phyloP scores from a whole-genome alignment of 2,888 invertebrate genomes.

The Artemia sp. region DNA sequence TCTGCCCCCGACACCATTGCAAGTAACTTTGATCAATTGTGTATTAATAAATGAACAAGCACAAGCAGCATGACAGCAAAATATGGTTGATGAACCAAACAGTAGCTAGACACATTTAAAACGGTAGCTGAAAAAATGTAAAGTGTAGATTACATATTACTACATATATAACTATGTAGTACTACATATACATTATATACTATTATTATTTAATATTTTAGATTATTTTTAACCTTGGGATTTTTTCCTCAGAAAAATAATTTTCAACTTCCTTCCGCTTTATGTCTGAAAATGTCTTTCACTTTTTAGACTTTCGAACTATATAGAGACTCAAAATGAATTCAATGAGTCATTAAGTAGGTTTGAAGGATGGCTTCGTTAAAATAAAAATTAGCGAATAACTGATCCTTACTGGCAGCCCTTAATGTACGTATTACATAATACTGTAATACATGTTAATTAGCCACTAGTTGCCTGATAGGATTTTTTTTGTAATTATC shows the following conservation, averaged over 20 bases:
- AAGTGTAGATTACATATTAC: not conserved
- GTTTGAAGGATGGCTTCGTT: no score
- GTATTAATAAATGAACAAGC: no score
- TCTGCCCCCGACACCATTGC: no score
- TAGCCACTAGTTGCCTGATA: not conserved
- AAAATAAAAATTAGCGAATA: no score
- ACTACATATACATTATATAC: not conserved
- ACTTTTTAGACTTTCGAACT: constrained; percentile 5
- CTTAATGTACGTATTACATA: no score
- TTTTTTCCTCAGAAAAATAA: not conserved
- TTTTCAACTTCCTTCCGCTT: no score
- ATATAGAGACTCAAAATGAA: not conserved
- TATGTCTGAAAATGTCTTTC: not conserved
- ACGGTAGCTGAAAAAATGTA: no score
- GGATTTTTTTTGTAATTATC: not conserved
- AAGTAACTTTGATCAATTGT: no score
- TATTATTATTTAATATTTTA: not conserved
- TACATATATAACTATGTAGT: not conserved
- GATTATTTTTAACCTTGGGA: not conserved
- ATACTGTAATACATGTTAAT: not conserved
- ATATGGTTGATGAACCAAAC: no score
- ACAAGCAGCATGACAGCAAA: no score
- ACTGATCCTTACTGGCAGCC: no score
- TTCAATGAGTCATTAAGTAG: not conserved
- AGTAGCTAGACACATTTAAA: no score